A percentile compares a stretch with the other conserved stretches of the same genome.
phyloP scores from a whole-genome alignment of 2,797 vertebrate genomes.

The Bothrops alternatus region DNA sequence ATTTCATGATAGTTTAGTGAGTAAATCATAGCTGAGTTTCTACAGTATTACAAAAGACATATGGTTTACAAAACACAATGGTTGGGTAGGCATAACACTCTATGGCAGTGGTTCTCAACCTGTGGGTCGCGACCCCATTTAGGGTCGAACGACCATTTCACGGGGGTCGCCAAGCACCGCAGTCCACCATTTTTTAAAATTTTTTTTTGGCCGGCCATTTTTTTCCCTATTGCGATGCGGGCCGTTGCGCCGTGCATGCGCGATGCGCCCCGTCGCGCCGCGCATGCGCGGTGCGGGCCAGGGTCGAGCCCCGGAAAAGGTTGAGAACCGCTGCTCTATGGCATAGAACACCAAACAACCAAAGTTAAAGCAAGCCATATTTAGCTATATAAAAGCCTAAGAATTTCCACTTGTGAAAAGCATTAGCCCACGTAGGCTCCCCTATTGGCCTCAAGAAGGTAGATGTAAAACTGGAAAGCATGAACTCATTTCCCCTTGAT shows the following conservation, averaged over 20 bases:
- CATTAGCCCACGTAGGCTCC: not conserved
- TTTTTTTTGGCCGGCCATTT: no score
- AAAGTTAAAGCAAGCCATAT: not conserved
- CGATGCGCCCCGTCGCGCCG: no score
- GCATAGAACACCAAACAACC: not conserved
- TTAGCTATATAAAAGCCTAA: not conserved
- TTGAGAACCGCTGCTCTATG: not conserved
- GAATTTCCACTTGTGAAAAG: not conserved
- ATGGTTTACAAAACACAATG: not conserved
- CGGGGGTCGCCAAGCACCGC: no score
- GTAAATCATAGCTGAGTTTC: not conserved
- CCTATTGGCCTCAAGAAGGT: not conserved
- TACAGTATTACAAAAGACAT: not conserved
- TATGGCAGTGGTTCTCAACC: no score
- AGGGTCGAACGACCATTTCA: no score
- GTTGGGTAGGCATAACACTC: not conserved
- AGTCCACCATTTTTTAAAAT: no score
- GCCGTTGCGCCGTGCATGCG: no score
- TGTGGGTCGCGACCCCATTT: no score
- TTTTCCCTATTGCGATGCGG: no score
- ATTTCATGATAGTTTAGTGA: not conserved
- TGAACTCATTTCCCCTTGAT: not conserved
- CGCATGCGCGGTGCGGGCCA: no score
- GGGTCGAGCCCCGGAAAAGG: no score
- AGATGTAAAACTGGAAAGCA: not conserved